Evolutionary conservation across 1,140 invertebrate species (phyloP).

Genomic region (Hormaphis cornu): DNA sequence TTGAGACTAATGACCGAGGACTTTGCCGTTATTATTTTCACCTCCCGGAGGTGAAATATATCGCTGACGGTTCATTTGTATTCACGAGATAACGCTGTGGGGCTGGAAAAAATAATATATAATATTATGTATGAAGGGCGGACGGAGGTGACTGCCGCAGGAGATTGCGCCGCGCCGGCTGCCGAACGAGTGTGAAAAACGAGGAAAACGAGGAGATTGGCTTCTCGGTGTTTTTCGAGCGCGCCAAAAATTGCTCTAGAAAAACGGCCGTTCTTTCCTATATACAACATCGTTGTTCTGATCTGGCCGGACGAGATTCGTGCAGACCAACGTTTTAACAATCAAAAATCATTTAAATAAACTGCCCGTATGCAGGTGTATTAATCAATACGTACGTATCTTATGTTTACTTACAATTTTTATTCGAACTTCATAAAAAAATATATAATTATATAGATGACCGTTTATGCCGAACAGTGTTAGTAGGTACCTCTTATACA

Average conservation of each 20-base stretch:
- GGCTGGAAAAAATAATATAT: conserved; percentile 17
- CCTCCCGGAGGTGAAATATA: conserved; percentile 15
- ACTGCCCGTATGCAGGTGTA: too few relatives aligned
- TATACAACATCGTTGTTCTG: too few relatives aligned
- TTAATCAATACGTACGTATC: too few relatives aligned
- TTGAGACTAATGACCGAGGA: conserved; percentile 16
- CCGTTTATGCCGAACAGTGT: too few relatives aligned
- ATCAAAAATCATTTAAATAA: too few relatives aligned
- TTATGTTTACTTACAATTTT: too few relatives aligned
- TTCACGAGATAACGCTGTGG: conserved; percentile 24
- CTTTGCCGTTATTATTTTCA: conserved; percentile 26
- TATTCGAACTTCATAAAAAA: too few relatives aligned
- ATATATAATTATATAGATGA: too few relatives aligned
- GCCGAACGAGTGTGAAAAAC: conserved; percentile 16
- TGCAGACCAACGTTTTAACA: too few relatives aligned
- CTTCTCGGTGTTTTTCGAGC: background rate
- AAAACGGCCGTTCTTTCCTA: conserved; percentile 5
- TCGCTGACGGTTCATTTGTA: conserved; percentile 25
- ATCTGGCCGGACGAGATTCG: too few relatives aligned
- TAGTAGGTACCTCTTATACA: too few relatives aligned
- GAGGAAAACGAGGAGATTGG: conserved; percentile 25
- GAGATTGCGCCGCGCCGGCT: background rate
- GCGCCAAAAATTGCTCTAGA: conserved; percentile 6
- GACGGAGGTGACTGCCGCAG: background rate
- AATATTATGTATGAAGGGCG: too few relatives aligned